phyloP scores from a whole-genome alignment of 2,888 invertebrate species.

The Acronicta leporina region DNA sequence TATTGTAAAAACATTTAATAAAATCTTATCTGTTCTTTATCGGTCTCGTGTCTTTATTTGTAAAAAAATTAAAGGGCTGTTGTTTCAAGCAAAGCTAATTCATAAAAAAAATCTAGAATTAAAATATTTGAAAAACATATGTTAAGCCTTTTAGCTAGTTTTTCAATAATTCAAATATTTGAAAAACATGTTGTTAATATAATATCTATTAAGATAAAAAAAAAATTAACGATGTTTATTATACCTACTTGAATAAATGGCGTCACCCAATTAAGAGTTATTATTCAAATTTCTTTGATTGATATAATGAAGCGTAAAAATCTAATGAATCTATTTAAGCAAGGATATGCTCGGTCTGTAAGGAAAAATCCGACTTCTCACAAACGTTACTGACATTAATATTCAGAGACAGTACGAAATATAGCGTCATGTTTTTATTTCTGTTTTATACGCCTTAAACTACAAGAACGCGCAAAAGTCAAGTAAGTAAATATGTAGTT shows the following conservation, averaged over 20 bases:
- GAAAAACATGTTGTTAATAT: too few relatives aligned
- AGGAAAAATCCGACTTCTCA: background rate
- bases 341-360: slow-evolving; percentile 14
- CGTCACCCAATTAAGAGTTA: slow-evolving; percentile 18
- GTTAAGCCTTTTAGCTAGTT: background rate
- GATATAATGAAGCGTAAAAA: background rate
- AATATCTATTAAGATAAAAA: slow-evolving; percentile 4
- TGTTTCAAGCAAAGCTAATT: too few relatives aligned
- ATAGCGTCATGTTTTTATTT: background rate
- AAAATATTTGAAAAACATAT: background rate
- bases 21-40: too few relatives aligned
- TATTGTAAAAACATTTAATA: too few relatives aligned
- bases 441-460: background rate
- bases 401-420: background rate
- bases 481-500: too few relatives aligned
- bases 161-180: background rate
- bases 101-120: background rate
- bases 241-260: background rate
- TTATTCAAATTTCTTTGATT: slow-evolving; percentile 37
- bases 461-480: background rate
- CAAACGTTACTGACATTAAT: background rate
- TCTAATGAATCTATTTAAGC: slow-evolving; percentile 8
- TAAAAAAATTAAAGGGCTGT: too few relatives aligned
- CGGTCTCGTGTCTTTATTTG: too few relatives aligned
- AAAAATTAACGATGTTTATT: background rate